These are phyloP conservation scores for Spondyliosoma cantharus DNA, from an alignment of 2,797 vertebrate genomes.

Conservation along the genomic window DNA sequence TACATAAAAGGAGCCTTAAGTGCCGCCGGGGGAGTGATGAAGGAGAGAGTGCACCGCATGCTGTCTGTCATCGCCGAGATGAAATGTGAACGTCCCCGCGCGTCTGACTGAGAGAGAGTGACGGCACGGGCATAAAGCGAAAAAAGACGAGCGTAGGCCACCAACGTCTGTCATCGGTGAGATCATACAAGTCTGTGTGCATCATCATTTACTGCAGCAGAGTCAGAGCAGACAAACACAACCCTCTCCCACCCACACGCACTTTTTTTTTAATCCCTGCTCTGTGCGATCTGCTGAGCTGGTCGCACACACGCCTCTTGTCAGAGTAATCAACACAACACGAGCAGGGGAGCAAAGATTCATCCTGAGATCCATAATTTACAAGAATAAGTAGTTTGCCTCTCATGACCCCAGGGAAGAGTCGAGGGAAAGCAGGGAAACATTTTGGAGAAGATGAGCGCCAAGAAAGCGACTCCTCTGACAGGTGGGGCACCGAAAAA, in stretches of 20 bases:
- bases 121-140: conserved; percentile 4
- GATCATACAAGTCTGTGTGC: conserved; percentile 31
- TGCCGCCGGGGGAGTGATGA: conserved; percentile 45
- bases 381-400: conserved; percentile 37
- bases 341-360: conserved; percentile 33
- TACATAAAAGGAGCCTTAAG: conserved; percentile 49
- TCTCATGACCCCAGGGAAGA: conserved; percentile 32
- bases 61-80: conserved; percentile 41
- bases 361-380: conserved; percentile 45
- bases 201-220: conserved; percentile 29
- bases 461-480: conserved; percentile 25
- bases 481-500: conserved; percentile 10
- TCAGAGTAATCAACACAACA: conserved; percentile 54
- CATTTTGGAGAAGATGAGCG: conserved; percentile 20
- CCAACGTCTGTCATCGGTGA: conserved; percentile 34
- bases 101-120: neutral
- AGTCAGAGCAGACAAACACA: conserved; percentile 33
- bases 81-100: conserved; percentile 26
- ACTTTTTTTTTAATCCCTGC: neutral
- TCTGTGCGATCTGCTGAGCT: conserved; percentile 34
- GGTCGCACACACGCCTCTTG: conserved; percentile 22
- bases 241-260: neutral
- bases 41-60: conserved; percentile 36
- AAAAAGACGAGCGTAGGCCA: neutral
- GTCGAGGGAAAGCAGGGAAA: conserved; percentile 28